Conservation (phyloP, 2,888 invertebrate species). For the Gari tellinella region DNA sequence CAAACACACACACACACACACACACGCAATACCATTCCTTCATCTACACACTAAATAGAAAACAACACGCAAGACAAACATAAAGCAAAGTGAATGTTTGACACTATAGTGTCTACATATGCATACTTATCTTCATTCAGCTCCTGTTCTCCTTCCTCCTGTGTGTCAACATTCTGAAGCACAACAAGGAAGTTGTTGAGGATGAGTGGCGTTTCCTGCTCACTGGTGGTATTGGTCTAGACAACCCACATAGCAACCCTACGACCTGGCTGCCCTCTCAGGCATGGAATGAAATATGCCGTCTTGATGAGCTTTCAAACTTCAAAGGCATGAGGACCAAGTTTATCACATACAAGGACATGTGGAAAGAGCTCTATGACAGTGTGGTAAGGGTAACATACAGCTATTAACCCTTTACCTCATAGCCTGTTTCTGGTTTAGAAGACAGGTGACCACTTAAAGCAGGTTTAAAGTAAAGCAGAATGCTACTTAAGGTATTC, state of each 20-base stretch:
- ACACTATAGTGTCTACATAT: too few relatives aligned
- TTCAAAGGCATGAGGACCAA: conserved; percentile 83
- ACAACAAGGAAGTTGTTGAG: conserved; percentile 84
- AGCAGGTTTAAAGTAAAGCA: too few relatives aligned
- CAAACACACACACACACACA: too few relatives aligned
- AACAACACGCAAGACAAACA: too few relatives aligned
- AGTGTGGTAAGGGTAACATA: conserved; percentile 86
- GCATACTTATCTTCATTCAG: conserved; percentile 67
- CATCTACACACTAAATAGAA: too few relatives aligned
- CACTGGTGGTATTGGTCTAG: conserved; percentile 93
- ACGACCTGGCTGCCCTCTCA: conserved; percentile 91
- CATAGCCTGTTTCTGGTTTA: too few relatives aligned
- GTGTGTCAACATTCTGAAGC: conserved; percentile 84
- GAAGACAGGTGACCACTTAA: too few relatives aligned
- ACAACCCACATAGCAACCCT: conserved; percentile 91
- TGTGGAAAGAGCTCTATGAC: conserved; percentile 89
- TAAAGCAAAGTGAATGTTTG: too few relatives aligned
- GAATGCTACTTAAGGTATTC: too few relatives aligned
- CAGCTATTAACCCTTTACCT: too few relatives aligned
- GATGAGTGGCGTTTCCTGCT: conserved; percentile 93
- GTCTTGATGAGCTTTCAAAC: conserved; percentile 81
- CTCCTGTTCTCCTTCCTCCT: conserved; percentile 85
- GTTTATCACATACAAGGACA: conserved; percentile 81
- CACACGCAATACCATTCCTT: too few relatives aligned
- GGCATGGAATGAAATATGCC: conserved; percentile 87